Evolutionary conservation across 1,140 invertebrate species (phyloP), one percentile per base, ranked within the genome.

Genomic region (Plectrocnemia conspersa): DNA sequence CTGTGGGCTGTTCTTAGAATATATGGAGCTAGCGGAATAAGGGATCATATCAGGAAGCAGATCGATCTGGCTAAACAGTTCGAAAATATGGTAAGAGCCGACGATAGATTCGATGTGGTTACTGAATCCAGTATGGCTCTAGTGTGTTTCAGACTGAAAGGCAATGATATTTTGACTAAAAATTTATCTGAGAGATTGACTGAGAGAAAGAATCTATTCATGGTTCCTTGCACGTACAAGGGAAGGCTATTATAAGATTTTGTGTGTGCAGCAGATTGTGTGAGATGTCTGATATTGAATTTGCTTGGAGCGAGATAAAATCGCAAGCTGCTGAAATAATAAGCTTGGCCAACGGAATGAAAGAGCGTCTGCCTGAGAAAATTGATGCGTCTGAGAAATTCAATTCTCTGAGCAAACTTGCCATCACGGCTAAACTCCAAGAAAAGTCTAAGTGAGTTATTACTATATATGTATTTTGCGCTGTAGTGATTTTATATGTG

Each of bases 131-230:
- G 85, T 15, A 81, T 98, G 79, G 95, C 93, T 3, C 74, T 98
- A 1, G 93, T 97, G 45, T 98, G 94, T 67, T 98, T 97, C 74
- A 81, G 92, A 55, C 66, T 97, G 2, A 97, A 95, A 78, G 89
- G 84, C 2, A 75, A 79, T 6, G 96, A 97, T 66, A 84, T 88
- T 56, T 60, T 82, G 2, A 98, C 91, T 63, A 93, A 97, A 68
- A 70, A 74, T 1, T 71, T 98, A 0, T 68, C 94, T 32, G 88
- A 91, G 64, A 80, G 78, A 41, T 88, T 99, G 38, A 98, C 98
- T 65, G 88, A 86, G 0, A 85, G 91, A 36, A 89, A 91, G 19
- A 85, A 92, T 63, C 97, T 99, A 56, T 93, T 97, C 71, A 74
- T 99, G 54, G 93, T 97, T 0, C 93, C 95, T 0, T 89, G 93